These are phyloP conservation scores for Thymelicus lineola DNA, from an alignment of 2,888 invertebrate genomes.

Conservation along the genomic window DNA sequence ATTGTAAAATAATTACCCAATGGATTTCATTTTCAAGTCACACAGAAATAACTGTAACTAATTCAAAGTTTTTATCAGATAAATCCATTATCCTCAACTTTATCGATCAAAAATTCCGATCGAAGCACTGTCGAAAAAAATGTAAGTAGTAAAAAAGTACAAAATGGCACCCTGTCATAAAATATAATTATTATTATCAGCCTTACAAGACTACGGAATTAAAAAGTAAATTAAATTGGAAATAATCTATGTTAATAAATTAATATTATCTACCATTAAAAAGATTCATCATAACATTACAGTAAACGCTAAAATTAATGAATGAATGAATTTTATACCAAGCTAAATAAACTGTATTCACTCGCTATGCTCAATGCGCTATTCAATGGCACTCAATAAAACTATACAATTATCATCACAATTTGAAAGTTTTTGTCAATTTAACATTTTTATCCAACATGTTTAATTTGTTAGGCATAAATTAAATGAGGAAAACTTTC, in stretches of 20 bases:
- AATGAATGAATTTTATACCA: slow-evolving; percentile 31
- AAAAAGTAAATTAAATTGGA: slow-evolving; percentile 35
- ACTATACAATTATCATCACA: slow-evolving; percentile 14
- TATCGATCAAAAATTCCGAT: slow-evolving; percentile 17
- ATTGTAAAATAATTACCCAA: too few species aligned
- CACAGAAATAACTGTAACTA: neutral
- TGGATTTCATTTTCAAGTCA: too few species aligned
- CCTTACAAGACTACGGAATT: slow-evolving; percentile 50
- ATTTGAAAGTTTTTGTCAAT: slow-evolving; percentile 5
- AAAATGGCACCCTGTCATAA: slow-evolving; percentile 68
- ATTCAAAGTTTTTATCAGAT: neutral
- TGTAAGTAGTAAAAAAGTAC: slow-evolving; percentile 23
- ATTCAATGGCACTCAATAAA: slow-evolving; percentile 28
- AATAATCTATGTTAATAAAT: slow-evolving; percentile 52
- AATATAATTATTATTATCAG: slow-evolving; percentile 54
- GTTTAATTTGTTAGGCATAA: neutral
- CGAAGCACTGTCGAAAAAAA: slow-evolving; percentile 22
- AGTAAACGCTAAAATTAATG: slow-evolving; percentile 24
- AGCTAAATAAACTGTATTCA: slow-evolving; percentile 10
- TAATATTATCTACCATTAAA: slow-evolving; percentile 45
- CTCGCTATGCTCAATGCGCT: slow-evolving; percentile 7
- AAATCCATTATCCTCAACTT: neutral
- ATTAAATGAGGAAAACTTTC: slow-evolving; percentile 6
- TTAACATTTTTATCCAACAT: neutral
- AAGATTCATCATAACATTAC: slow-evolving; percentile 18